A percentile compares a stretch with the other conserved stretches of the same genome.
phyloP scores from a whole-genome alignment of 2,888 invertebrate genomes.

The Phlogophora meticulosa region DNA sequence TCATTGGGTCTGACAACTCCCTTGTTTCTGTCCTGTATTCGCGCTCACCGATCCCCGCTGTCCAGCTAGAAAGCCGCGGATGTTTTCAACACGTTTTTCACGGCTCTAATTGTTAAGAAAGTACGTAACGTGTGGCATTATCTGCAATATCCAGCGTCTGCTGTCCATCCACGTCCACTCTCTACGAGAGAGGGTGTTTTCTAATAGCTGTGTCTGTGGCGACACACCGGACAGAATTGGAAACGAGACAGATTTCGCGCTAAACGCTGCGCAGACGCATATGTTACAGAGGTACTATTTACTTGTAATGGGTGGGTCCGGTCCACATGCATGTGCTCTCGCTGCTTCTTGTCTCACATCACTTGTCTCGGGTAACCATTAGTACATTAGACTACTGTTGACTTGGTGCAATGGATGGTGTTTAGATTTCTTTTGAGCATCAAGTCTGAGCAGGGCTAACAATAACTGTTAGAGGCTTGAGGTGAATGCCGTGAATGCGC shows the following conservation, averaged over 20 bases:
- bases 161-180: constrained; percentile 37
- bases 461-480: no score
- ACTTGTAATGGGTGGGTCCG: constrained; percentile 4
- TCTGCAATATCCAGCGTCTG: constrained; percentile 13
- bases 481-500: no score
- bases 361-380: constrained; percentile 23
- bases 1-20: not conserved
- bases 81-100: constrained; percentile 56
- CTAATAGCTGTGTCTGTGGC: constrained; percentile 46
- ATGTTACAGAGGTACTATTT: not conserved
- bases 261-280: constrained; percentile 33
- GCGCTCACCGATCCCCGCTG: constrained; percentile 2
- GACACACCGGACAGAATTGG: constrained; percentile 42
- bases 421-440: constrained; percentile 10
- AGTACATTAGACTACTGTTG: constrained; percentile 19
- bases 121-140: constrained; percentile 47
- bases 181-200: constrained; percentile 53
- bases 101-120: constrained; percentile 59
- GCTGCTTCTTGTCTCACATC: constrained; percentile 15
- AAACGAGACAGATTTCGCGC: constrained; percentile 41
- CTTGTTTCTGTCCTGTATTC: no score
- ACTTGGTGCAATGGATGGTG: not conserved
- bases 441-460: not conserved
- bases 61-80: constrained; percentile 44
- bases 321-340: constrained; percentile 12